These are phyloP conservation scores for Oryzias woworae DNA, from an alignment of 2,113 vertebrate species.

Conservation along the genomic window DNA sequence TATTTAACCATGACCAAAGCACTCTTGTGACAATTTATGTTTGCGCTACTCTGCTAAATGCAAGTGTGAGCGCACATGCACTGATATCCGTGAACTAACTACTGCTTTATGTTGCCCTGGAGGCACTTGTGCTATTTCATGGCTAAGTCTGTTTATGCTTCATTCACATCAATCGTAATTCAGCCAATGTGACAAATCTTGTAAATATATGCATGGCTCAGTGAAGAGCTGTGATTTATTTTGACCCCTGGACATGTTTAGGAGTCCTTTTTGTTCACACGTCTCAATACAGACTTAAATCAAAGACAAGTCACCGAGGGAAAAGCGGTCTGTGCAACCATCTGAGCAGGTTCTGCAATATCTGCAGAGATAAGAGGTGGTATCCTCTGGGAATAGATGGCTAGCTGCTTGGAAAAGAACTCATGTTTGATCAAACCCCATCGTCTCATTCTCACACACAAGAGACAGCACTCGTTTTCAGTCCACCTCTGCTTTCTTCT, in stretches of 20 bases:
- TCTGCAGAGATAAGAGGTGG: conserved; percentile 37
- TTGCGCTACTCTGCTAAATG: conserved; percentile 12
- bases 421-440: conserved; percentile 40
- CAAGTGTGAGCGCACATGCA: not conserved
- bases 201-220: conserved; percentile 25
- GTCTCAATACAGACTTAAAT: conserved; percentile 24
- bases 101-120: conserved; percentile 17
- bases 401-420: conserved; percentile 45
- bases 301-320: conserved; percentile 26
- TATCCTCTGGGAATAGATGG: conserved; percentile 39
- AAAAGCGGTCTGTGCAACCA: conserved; percentile 16
- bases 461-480: conserved; percentile 33
- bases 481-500: conserved; percentile 25
- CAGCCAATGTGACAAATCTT: conserved; percentile 16
- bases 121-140: conserved; percentile 27
- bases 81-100: not conserved
- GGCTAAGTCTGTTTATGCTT: conserved; percentile 27
- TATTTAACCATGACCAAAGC: conserved; percentile 17
- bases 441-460: conserved; percentile 34
- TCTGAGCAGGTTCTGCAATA: conserved; percentile 35
- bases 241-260: conserved; percentile 7
- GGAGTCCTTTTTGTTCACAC: not conserved
- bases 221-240: conserved; percentile 24
- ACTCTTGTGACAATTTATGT: conserved; percentile 6
- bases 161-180: conserved; percentile 14